These are phyloP conservation scores for Synergus laeviventris DNA, from an alignment of 2,888 invertebrate species.

Conservation along the genomic window DNA sequence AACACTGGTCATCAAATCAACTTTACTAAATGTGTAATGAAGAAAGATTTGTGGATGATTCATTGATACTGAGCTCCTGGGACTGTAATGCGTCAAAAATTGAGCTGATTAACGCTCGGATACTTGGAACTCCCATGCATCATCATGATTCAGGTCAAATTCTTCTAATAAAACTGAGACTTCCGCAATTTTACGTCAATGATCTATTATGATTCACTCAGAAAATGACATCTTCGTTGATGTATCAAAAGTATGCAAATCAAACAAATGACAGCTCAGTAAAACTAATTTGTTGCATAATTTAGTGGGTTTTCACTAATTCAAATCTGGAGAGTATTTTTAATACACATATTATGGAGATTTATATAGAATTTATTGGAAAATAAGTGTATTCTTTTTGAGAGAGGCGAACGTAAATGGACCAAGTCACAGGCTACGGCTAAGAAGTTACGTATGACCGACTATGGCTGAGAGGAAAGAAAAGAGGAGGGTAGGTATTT, in stretches of 20 bases:
- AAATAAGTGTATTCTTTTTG: background rate
- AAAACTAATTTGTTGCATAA: no score
- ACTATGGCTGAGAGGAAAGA: conserved; percentile 61
- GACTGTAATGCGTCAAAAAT: conserved; percentile 18
- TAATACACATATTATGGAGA: background rate
- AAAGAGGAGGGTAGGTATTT: conserved; percentile 66
- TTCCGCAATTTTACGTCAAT: conserved; percentile 22
- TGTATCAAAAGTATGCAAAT: no score
- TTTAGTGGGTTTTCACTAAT: no score
- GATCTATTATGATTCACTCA: conserved; percentile 10
- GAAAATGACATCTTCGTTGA: no score
- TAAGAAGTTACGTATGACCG: conserved; percentile 52
- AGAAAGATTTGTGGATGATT: conserved; percentile 3
- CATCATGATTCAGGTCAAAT: conserved; percentile 17
- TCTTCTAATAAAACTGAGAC: background rate
- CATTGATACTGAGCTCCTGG: background rate
- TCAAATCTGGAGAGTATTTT: no score
- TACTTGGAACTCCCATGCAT: conserved; percentile 1
- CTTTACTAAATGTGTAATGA: background rate
- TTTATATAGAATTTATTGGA: background rate
- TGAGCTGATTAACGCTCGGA: background rate
- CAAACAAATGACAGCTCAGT: no score
- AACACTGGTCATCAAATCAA: background rate
- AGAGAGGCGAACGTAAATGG: conserved; percentile 9
- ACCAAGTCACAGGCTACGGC: conserved; percentile 23